Conservation (phyloP, 2,113 vertebrate genomes). For the Ceyx margarethae region DNA sequence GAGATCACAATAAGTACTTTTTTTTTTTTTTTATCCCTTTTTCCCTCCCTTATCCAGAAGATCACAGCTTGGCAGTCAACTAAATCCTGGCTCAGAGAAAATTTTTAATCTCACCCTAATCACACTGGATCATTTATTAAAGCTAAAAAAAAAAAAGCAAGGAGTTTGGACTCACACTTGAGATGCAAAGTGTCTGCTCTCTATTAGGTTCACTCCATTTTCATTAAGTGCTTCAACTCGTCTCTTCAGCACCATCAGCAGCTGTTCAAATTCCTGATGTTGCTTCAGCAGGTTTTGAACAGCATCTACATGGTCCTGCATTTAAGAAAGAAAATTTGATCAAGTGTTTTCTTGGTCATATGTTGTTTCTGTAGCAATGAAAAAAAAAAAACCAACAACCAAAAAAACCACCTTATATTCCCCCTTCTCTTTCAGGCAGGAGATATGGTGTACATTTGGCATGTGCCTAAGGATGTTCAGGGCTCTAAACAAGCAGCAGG, state of each 20-base stretch:
- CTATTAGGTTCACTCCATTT: constrained; percentile 70
- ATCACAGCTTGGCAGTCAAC: background rate
- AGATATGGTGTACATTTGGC: background rate
- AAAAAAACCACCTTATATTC: background rate
- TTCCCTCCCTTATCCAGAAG: background rate
- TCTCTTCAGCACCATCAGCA: constrained; percentile 77
- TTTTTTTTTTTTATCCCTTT: background rate
- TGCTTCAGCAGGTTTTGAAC: constrained; percentile 78
- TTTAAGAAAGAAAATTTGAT: background rate
- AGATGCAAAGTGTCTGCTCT: constrained; percentile 72
- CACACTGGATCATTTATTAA: background rate
- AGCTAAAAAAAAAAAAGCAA: background rate
- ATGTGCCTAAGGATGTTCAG: background rate
- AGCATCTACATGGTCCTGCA: constrained; percentile 81
- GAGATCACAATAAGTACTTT: background rate
- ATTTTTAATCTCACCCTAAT: background rate
- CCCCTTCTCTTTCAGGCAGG: background rate
- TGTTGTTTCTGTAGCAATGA: background rate
- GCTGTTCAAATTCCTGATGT: constrained; percentile 80
- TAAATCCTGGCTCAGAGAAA: background rate
- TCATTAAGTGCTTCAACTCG: constrained; percentile 70
- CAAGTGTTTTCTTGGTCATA: background rate
- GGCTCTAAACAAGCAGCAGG: background rate
- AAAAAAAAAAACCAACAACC: background rate
- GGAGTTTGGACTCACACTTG: constrained; percentile 59